Percentiles rank a stretch among this genome's conserved stretches.
These are phyloP conservation scores for Diloba caeruleocephala DNA, from an alignment of 2,888 invertebrate species.

Conservation along the genomic window DNA sequence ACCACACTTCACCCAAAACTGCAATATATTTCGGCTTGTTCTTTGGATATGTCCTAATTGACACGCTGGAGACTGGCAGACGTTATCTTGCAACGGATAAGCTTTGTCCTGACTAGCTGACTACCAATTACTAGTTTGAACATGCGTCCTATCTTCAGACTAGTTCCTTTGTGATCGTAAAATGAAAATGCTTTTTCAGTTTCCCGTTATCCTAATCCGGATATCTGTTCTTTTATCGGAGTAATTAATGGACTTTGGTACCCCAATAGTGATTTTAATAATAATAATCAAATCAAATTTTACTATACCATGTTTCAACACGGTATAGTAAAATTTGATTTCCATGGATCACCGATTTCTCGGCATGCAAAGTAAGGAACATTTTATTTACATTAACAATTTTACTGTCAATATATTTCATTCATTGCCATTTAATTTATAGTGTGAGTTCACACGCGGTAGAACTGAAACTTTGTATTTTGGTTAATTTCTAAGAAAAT, in stretches of 20 bases:
- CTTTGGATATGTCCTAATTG: conserved; percentile 35
- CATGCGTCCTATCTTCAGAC: conserved; percentile 9
- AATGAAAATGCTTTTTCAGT: conserved; percentile 23
- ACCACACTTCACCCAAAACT: conserved; percentile 23
- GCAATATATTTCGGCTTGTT: conserved; percentile 10
- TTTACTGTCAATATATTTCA: no score
- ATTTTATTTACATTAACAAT: no score
- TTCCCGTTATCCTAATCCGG: background rate
- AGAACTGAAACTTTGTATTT: no score
- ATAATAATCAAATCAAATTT: no score
- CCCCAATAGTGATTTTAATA: background rate
- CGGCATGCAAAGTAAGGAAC: no score
- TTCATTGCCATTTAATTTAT: no score
- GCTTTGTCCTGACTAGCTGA: conserved; percentile 26
- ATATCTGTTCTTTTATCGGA: no score
- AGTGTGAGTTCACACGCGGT: no score
- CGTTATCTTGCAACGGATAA: conserved; percentile 29
- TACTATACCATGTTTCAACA: no score
- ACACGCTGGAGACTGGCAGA: conserved; percentile 21
- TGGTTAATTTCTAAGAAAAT: no score
- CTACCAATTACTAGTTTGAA: conserved; percentile 40
- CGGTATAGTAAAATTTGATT: background rate
- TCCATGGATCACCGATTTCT: no score
- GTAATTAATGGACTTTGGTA: background rate
- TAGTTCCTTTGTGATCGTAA: conserved; percentile 19